Evolutionary conservation across 92 coral and sea anemone genomes (phyloP).

Genomic region (Palythoa grandiflora): DNA sequence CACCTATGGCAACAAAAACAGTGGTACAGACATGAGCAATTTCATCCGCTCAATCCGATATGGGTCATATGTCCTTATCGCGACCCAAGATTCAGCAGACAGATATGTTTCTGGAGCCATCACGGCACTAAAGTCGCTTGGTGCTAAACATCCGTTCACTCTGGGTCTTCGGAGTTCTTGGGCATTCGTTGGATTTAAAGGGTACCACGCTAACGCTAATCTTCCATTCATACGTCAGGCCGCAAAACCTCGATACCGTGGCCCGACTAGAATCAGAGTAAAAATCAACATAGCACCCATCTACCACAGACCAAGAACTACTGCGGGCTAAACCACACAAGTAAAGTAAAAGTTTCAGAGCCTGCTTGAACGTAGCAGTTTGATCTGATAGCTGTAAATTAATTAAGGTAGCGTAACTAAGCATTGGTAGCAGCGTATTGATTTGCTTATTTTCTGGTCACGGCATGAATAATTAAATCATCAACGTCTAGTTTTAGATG

Average conservation of each 20-base stretch:
- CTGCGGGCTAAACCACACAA: too few species aligned
- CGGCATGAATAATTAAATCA: too few species aligned
- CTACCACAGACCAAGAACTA: too few species aligned
- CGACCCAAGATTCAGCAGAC: slow-evolving; percentile 58
- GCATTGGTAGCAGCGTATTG: too few species aligned
- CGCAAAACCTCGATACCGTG: slow-evolving; percentile 3
- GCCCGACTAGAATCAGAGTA: slow-evolving; percentile 56
- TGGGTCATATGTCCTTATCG: slow-evolving; percentile 62
- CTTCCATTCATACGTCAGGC: slow-evolving; percentile 65
- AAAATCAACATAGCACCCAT: slow-evolving; percentile 17
- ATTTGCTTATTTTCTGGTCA: too few species aligned
- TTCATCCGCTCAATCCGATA: slow-evolving; percentile 54
- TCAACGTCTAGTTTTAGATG: too few species aligned
- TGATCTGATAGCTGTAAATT: too few species aligned
- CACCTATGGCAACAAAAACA: slow-evolving; percentile 50
- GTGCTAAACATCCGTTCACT: slow-evolving; percentile 49
- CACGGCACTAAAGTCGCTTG: slow-evolving; percentile 57
- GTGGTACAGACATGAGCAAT: slow-evolving; percentile 59
- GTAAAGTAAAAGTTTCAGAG: too few species aligned
- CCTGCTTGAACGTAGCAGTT: too few species aligned
- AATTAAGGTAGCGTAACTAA: too few species aligned
- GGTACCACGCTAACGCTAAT: slow-evolving; percentile 7
- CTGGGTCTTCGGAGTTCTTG: slow-evolving; percentile 66
- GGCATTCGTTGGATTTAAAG: slow-evolving; percentile 69
- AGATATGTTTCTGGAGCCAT: slow-evolving; percentile 33